A percentile compares a stretch with the other conserved stretches of the same genome.
phyloP scores from a whole-genome alignment of 1,140 invertebrate species.

The Aphaenogaster floridana region DNA sequence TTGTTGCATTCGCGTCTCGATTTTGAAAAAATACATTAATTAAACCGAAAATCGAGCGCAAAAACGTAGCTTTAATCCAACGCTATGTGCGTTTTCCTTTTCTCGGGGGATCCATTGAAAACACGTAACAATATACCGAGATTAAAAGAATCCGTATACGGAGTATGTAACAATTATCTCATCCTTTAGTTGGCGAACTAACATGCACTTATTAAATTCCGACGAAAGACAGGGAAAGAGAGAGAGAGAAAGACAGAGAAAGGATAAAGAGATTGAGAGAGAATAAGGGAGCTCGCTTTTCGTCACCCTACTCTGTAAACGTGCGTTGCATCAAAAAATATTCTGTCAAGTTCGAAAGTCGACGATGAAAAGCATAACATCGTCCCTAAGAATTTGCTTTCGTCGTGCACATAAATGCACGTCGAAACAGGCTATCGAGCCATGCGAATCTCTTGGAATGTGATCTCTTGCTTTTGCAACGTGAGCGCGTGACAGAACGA shows the following conservation, averaged over 20 bases:
- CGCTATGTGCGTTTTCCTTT: neutral
- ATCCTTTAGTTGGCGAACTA: slow-evolving; percentile 44
- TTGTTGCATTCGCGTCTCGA: slow-evolving; percentile 9
- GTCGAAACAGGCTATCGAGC: neutral
- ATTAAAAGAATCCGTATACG: slow-evolving; percentile 37
- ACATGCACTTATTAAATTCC: slow-evolving; percentile 36
- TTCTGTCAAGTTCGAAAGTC: slow-evolving; percentile 44
- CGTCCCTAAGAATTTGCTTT: slow-evolving; percentile 38
- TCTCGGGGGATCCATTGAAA: neutral
- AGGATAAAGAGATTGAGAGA: slow-evolving; percentile 42
- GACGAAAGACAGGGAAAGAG: slow-evolving; percentile 31
- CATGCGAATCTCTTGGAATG: slow-evolving; percentile 4
- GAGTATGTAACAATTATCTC: slow-evolving; percentile 40
- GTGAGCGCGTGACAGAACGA: slow-evolving; percentile 14
- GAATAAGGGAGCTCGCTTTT: slow-evolving; percentile 53
- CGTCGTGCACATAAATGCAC: neutral
- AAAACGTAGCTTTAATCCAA: slow-evolving; percentile 16
- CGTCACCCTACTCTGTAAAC: slow-evolving; percentile 45
- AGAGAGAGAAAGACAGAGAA: slow-evolving; percentile 34
- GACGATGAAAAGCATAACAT: slow-evolving; percentile 49
- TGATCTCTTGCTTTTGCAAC: slow-evolving; percentile 26
- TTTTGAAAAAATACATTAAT: neutral
- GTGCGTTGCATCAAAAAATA: slow-evolving; percentile 62
- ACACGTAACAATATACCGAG: slow-evolving; percentile 21
- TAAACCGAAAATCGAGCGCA: neutral